Evolutionary conservation across 2,888 invertebrate species (phyloP).

Genomic region (Linyphia triangularis): DNA sequence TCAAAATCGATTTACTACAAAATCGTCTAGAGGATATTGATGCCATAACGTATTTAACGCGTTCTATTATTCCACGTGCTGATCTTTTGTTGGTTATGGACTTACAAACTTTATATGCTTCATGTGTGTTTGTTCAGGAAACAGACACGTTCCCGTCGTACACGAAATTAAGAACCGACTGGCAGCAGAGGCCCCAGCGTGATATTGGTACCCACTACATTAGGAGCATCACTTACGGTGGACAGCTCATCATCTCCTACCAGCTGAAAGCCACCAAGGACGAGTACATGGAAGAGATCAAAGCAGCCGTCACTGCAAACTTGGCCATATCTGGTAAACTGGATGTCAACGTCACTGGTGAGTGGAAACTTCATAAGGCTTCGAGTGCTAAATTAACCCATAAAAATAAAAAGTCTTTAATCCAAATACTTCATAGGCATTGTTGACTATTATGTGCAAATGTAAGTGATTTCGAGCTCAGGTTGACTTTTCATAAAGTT

Average conservation of each 20-base stretch:
- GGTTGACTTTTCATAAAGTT: too few relatives aligned
- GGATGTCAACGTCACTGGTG: slow-evolving; percentile 30
- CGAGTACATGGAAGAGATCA: slow-evolving; percentile 47
- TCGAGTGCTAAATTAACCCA: background rate
- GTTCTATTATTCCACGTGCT: too few relatives aligned
- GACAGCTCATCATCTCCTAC: slow-evolving; percentile 35
- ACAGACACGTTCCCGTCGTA: slow-evolving; percentile 55
- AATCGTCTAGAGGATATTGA: too few relatives aligned
- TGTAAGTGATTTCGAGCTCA: too few relatives aligned
- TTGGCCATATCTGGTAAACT: slow-evolving; percentile 39
- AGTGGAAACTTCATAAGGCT: too few relatives aligned
- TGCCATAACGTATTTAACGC: too few relatives aligned
- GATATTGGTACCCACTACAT: slow-evolving; percentile 58
- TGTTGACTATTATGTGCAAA: too few relatives aligned
- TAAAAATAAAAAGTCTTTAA: too few relatives aligned
- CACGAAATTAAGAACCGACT: background rate
- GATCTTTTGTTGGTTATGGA: too few relatives aligned
- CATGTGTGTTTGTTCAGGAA: slow-evolving; percentile 25
- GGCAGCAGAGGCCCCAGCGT: background rate
- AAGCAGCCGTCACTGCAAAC: slow-evolving; percentile 48
- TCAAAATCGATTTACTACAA: too few relatives aligned
- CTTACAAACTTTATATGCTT: too few relatives aligned
- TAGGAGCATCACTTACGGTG: slow-evolving; percentile 64
- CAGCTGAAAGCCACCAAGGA: slow-evolving; percentile 9
- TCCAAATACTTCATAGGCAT: too few relatives aligned